Conservation (phyloP, 1,140 invertebrate species). For the Drosophila orena region DNA sequence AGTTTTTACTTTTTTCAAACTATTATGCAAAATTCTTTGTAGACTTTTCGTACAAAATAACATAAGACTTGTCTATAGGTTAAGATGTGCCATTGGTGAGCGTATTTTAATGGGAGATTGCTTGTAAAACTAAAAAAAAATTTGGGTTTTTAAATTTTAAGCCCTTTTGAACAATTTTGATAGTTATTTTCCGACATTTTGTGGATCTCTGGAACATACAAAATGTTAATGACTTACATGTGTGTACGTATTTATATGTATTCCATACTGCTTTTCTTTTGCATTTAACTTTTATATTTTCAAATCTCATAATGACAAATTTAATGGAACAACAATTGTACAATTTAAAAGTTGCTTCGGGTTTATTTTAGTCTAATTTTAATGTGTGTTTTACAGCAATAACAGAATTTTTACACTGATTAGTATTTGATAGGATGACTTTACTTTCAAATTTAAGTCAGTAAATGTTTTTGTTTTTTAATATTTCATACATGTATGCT, state of each 20-base stretch:
- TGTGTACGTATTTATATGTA: conserved; percentile 47
- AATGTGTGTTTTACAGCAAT: conserved; percentile 66
- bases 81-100: conserved; percentile 17
- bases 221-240: conserved; percentile 45
- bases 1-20: conserved; percentile 50
- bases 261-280: conserved; percentile 40
- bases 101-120: conserved; percentile 25
- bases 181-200: conserved; percentile 35
- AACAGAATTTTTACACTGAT: conserved; percentile 64
- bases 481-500: conserved; percentile 60
- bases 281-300: conserved; percentile 68
- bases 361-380: conserved; percentile 36
- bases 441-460: conserved; percentile 39
- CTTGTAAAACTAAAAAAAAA: conserved; percentile 30
- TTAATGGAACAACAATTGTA: conserved; percentile 78
- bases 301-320: conserved; percentile 67
- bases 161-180: conserved; percentile 50
- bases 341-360: conserved; percentile 61
- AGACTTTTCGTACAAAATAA: conserved; percentile 70
- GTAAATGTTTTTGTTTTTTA: conserved; percentile 30
- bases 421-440: conserved; percentile 46
- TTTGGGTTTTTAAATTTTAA: conserved; percentile 49
- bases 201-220: conserved; percentile 45
- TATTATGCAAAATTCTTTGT: conserved; percentile 70
- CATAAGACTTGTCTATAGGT: conserved; percentile 48